phyloP scores from a whole-genome alignment of 2,113 vertebrate genomes.

The Carollia perspicillata region DNA sequence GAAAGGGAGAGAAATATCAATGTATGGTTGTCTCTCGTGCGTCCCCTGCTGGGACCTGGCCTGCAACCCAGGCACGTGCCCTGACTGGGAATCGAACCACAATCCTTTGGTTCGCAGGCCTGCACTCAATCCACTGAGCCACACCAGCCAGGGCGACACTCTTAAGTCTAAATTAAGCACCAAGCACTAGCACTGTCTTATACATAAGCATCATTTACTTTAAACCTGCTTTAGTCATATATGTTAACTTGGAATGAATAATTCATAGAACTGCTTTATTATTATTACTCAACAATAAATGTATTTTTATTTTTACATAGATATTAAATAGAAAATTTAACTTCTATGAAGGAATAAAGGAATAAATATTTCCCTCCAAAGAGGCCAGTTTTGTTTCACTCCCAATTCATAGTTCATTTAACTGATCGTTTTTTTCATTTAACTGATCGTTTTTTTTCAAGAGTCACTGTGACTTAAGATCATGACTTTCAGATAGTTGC shows the following conservation, averaged over 20 bases:
- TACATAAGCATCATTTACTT: background rate
- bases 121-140: too few species aligned
- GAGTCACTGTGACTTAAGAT: background rate
- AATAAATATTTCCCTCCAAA: slow-evolving; percentile 36
- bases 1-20: too few species aligned
- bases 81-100: too few species aligned
- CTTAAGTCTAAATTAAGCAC: background rate
- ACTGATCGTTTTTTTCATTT: background rate
- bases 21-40: too few species aligned
- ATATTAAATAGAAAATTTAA: background rate
- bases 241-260: background rate
- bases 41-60: too few species aligned
- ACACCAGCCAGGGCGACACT: too few species aligned
- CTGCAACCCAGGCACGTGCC: too few species aligned
- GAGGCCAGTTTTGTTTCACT: slow-evolving; percentile 5
- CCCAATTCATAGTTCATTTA: background rate
- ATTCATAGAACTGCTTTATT: background rate
- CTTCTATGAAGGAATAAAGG: slow-evolving; percentile 10
- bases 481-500: background rate
- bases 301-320: background rate
- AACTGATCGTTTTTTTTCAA: slow-evolving; percentile 24
- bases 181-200: background rate
- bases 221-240: slow-evolving; percentile 1
- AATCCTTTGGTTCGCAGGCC: too few species aligned
- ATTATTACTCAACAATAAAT: background rate